phyloP scores from a whole-genome alignment of 2,888 invertebrate genomes.

The Orchesellides sinensis region DNA sequence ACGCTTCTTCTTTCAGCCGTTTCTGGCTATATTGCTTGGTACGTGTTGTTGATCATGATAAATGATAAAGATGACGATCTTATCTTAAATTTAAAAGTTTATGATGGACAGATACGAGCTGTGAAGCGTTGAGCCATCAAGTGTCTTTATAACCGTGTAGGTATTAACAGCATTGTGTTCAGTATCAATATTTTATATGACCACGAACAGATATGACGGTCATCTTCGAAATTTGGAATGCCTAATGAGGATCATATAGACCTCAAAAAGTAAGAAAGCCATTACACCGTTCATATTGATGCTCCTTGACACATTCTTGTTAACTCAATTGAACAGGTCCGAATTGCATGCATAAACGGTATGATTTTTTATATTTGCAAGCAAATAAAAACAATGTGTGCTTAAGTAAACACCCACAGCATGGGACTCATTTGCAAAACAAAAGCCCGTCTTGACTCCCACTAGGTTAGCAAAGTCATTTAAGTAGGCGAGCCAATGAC shows the following conservation, averaged over 20 bases:
- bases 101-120: slow-evolving; percentile 14
- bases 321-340: slow-evolving; percentile 9
- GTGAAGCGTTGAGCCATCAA: slow-evolving; percentile 7
- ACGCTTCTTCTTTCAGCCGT: background rate
- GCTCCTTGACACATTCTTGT: slow-evolving; percentile 40
- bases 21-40: background rate
- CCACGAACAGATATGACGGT: background rate
- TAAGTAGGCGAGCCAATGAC: slow-evolving; percentile 61
- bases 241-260: background rate
- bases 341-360: too few relatives aligned
- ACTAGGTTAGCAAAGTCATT: slow-evolving; percentile 49
- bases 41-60: background rate
- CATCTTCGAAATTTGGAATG: background rate
- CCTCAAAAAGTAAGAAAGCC: background rate
- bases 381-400: background rate
- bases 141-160: background rate
- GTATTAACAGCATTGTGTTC: background rate
- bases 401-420: slow-evolving; percentile 7
- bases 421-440: slow-evolving; percentile 19
- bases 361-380: slow-evolving; percentile 13
- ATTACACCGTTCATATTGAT: background rate
- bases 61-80: slow-evolving; percentile 10
- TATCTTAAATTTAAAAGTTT: slow-evolving; percentile 6
- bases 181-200: background rate
- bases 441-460: slow-evolving; percentile 7